Conservation (phyloP, 2,113 vertebrate genomes). For the Tragelaphus buxtoni region DNA sequence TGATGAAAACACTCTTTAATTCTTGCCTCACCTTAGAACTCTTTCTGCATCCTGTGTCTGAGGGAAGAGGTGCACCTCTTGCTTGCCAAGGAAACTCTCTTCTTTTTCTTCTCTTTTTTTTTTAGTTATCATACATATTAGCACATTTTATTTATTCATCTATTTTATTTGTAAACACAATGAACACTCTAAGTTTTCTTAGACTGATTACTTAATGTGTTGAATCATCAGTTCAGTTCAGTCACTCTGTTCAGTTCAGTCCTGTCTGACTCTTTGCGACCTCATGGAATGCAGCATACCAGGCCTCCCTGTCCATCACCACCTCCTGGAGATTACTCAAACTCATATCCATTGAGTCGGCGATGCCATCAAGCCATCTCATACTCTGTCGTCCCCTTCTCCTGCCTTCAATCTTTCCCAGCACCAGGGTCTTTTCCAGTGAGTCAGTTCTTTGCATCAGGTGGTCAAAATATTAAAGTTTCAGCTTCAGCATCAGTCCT, state of each 20-base stretch:
- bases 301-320: not conserved
- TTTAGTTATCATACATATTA: not conserved
- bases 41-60: not conserved
- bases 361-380: not conserved
- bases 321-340: not conserved
- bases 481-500: not conserved
- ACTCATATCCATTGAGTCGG: fast-evolving
- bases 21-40: not conserved
- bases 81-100: not conserved
- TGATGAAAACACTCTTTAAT: not conserved
- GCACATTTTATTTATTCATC: not conserved
- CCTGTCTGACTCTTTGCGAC: fast-evolving
- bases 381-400: not conserved
- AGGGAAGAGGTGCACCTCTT: not conserved
- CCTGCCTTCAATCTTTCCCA: not conserved
- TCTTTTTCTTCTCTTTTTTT: not conserved
- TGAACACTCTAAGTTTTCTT: not conserved
- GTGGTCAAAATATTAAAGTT: not conserved
- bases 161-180: not conserved
- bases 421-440: not conserved
- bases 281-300: not conserved
- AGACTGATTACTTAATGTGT: not conserved
- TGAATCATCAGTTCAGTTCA: not conserved
- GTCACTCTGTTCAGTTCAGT: not conserved
- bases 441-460: not conserved